Evolutionary conservation across 2,113 vertebrate species (phyloP).

Genomic region (Delphinus delphis): DNA sequence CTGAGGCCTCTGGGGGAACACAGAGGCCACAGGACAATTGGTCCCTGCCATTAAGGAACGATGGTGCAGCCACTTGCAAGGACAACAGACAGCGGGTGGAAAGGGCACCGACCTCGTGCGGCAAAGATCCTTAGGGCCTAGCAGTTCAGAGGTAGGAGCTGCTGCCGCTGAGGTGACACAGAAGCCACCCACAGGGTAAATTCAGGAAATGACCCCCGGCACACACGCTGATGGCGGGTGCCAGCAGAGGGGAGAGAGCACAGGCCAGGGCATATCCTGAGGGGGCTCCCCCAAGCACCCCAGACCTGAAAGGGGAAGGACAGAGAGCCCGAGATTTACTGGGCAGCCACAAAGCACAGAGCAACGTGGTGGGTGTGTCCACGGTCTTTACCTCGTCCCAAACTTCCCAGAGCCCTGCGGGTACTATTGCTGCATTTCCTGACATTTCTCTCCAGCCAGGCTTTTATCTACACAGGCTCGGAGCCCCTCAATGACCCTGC

Average conservation of each 20-base stretch:
- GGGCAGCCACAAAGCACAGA: neutral
- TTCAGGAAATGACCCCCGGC: neutral
- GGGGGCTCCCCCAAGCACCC: neutral
- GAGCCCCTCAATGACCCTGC: neutral
- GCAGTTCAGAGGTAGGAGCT: neutral
- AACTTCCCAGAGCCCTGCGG: neutral
- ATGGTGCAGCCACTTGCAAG: neutral
- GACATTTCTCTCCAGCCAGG: too few species aligned
- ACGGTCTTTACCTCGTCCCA: fast-evolving
- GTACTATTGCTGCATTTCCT: fast-evolving
- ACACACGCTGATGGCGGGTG: fast-evolving
- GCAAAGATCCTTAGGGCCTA: neutral
- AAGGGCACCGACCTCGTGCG: fast-evolving
- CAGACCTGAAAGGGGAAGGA: neutral
- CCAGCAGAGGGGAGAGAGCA: neutral
- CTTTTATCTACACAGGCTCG: neutral
- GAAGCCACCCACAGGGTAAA: neutral
- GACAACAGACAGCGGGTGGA: neutral
- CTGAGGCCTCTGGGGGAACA: neutral
- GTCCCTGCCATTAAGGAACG: too few species aligned
- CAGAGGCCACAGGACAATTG: neutral
- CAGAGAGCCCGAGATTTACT: neutral
- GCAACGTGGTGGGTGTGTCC: fast-evolving
- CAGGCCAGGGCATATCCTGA: neutral
- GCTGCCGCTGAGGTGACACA: neutral